These are phyloP conservation scores for Rhynchonycteris naso DNA, from an alignment of 2,797 vertebrate genomes.

Conservation along the genomic window DNA sequence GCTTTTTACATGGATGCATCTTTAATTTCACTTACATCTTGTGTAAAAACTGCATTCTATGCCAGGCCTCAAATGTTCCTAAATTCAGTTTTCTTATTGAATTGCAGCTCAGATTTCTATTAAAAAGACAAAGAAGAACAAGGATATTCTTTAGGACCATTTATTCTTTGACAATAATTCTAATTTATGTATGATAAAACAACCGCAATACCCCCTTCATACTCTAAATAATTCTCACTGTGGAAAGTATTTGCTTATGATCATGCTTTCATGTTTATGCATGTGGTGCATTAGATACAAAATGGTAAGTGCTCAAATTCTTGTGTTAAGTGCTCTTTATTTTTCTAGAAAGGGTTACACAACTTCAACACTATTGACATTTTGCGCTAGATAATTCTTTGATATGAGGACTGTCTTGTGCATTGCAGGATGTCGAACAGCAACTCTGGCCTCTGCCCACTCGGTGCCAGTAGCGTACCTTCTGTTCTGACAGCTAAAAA, in stretches of 20 bases:
- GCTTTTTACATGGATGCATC: not conserved
- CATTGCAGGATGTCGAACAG: not conserved
- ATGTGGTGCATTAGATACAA: not conserved
- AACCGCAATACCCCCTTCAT: not conserved
- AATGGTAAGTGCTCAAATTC: not conserved
- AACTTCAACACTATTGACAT: not conserved
- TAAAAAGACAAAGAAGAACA: not conserved
- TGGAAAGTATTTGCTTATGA: not conserved
- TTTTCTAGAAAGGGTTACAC: not conserved
- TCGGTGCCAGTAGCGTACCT: not conserved
- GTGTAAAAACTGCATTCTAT: slow-evolving; percentile 82
- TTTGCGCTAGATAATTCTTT: not conserved
- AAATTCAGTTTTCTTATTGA: slow-evolving; percentile 56
- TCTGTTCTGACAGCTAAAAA: not conserved
- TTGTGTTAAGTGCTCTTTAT: not conserved
- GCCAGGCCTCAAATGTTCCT: slow-evolving; percentile 82
- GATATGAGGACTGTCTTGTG: not conserved
- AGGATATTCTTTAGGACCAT: not conserved
- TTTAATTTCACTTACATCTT: slow-evolving; percentile 80
- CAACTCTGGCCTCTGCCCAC: not conserved
- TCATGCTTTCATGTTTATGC: not conserved
- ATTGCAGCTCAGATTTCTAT: slow-evolving; percentile 82
- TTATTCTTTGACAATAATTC: not conserved
- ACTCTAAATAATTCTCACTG: not conserved
- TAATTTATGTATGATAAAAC: slow-evolving; percentile 17